Base-by-base conservation (phyloP, 35 echinoderm and acorn worm genomes). In the Ophiothrix spiculata region DNA sequence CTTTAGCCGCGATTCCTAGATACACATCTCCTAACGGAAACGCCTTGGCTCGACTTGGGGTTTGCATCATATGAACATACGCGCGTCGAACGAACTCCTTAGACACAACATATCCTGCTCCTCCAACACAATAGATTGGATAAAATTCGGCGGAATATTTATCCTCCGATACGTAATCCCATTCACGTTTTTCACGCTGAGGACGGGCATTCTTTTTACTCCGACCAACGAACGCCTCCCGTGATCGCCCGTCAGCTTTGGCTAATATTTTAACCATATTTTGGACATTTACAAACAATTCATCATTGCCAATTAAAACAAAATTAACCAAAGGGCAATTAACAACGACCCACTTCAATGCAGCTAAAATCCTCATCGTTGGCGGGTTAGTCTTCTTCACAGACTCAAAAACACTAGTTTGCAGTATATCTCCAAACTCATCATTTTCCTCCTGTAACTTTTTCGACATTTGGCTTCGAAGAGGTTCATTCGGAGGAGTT, bases 51-150 rank as follows among this genome's bases (percentile, higher is more conserved):
- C 82, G 75, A 17, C 19, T 56, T 34, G 86, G 16, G 78, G 80
- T 85, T 56, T 37, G 29, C 33, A 88, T 38, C 12, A 45, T 86
- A 35, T 81, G 63, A 4, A 76, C 36, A 38, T 87, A 86, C 0
- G 81, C 86, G 33, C 77, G 60, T 77, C 77, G 37, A 14, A 95
- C 80, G 46, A 91, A 95, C 13, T 75, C 38, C 42, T 56, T 39
- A n/a, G 93, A 95, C 4, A 95, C 74, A 10, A 95, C 76, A 81
- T 88, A 91, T 0, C 93, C 93, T 0, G 93, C 93, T 1, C 93
- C 93, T 23, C 89, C 93, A 0, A 95, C 86, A 64, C 93, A 95
- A 81, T 87, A 91, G 41, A 88, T 87, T 3, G 93, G 93, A 77
- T 95, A 95, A 13, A 78, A 76, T 69, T 91, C 93, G 35, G 49